phyloP scores from a whole-genome alignment of 2,113 vertebrate genomes.

The Osmerus mordax region DNA sequence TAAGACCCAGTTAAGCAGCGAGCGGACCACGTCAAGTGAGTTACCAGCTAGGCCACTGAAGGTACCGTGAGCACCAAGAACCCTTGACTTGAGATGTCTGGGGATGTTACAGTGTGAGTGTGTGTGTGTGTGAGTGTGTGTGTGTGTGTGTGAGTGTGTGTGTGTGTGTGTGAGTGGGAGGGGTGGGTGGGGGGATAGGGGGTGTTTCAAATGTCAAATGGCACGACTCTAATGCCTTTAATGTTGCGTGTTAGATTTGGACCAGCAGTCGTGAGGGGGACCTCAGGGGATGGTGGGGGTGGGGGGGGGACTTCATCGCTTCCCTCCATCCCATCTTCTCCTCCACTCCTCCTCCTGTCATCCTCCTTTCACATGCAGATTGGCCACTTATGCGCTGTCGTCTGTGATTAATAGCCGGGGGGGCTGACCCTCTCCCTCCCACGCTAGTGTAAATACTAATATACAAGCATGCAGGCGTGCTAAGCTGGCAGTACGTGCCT shows the following conservation, averaged over 20 bases:
- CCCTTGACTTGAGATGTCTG: too few species aligned
- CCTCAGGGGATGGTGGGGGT: slow-evolving; percentile 29
- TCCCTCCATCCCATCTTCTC: background rate
- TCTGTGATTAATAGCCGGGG: slow-evolving; percentile 66
- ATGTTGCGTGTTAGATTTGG: slow-evolving; percentile 24
- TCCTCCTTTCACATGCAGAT: slow-evolving; percentile 70
- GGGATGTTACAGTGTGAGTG: too few species aligned
- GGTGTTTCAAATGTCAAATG: background rate
- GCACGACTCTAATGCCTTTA: slow-evolving; percentile 28
- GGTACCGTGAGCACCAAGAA: too few species aligned
- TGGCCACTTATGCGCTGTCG: slow-evolving; percentile 63
- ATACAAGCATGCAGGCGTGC: background rate
- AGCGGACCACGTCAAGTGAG: too few species aligned
- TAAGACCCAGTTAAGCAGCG: too few species aligned
- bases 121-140: background rate
- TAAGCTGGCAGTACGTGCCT: background rate
- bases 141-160: background rate
- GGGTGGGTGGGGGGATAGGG: background rate
- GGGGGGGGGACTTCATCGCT: slow-evolving; percentile 6
- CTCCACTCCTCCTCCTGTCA: background rate
- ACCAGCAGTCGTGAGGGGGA: slow-evolving; percentile 29
- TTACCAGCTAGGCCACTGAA: too few species aligned
- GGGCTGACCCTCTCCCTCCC: slow-evolving; percentile 66
- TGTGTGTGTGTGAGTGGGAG: background rate
- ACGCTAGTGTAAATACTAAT: slow-evolving; percentile 38